Base-by-base conservation (phyloP, 2,888 invertebrate genomes). In the Odiellus spinosus region DNA sequence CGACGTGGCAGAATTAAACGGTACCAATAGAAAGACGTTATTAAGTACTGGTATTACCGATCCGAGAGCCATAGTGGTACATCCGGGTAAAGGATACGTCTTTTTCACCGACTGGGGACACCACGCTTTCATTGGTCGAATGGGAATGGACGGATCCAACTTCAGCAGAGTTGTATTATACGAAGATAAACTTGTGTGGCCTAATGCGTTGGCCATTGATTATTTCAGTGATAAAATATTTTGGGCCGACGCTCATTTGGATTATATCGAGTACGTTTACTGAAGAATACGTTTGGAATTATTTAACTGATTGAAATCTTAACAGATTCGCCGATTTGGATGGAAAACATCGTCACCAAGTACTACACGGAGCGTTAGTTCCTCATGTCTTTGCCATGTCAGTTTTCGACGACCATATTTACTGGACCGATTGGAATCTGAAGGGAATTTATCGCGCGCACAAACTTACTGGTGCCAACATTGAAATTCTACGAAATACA, bases 401-500 rank as follows among this genome's bases (percentile, higher is more conserved):
- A 10, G 73, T 95, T 0, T 95, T 98, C 64, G 96, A 95, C 60
- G 91, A 95, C 59, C 79, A 74, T 58, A 60, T 74, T 41, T 98
- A 82, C 68, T 98, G 95, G 93, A 88, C 93, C 1, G 98, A 98
- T 64, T 98, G 98, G 96, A 96, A 96, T 64, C 68, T 88, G 43
- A 91, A 91, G 64, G 84, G 84, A 0, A 83, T 98, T 45, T 78
- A 82, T 55, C 76, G 80, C 57, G 91, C 93, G 0, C 81, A 91
- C 61, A 98, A 96, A 65, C 91, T 86, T 65, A 83, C 82, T 1
- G 76, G 74, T 43, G 60, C 62, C 54, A 76, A 82, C 57, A 69
- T 82, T 45, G 75, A 73, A 43, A 68, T 82, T 2, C 68, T 95
- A 2, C 69, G 88, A 44, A 93, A 91, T 59, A 87, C 88, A 0